Percentiles rank a stretch among this genome's conserved stretches.
phyloP scores from a whole-genome alignment of 1,140 invertebrate genomes.

The Lethrus apterus region DNA sequence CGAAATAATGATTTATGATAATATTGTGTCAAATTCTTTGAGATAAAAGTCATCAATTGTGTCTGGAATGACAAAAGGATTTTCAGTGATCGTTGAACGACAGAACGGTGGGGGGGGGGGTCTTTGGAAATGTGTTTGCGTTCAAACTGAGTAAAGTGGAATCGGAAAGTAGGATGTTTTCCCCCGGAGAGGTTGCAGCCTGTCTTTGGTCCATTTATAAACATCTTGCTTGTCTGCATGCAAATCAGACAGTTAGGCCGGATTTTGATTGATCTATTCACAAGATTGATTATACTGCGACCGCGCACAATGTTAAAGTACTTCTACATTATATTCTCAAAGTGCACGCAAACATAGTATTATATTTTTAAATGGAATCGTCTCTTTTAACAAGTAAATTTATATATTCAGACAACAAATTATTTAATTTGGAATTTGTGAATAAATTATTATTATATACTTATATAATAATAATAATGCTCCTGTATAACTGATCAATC shows the following conservation, averaged over 20 bases:
- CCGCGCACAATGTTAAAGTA: constrained; percentile 29
- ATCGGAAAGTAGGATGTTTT: constrained; percentile 7
- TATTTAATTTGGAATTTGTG: too few species aligned
- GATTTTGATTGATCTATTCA: constrained; percentile 42
- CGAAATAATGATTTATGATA: constrained; percentile 12
- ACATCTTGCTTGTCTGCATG: constrained; percentile 41
- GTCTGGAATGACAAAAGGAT: constrained; percentile 13
- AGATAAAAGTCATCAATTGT: constrained; percentile 16
- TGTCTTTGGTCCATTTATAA: constrained; percentile 41
- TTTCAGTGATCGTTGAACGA: constrained; percentile 8
- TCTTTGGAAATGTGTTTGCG: constrained; percentile 7
- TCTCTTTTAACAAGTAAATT: not conserved
- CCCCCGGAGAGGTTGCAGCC: constrained; percentile 19
- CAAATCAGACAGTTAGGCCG: constrained; percentile 38
- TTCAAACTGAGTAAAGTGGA: not conserved
- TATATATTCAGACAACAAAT: too few species aligned
- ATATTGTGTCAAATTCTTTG: constrained; percentile 11
- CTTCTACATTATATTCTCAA: constrained; percentile 27
- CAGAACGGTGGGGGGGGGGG: not conserved
- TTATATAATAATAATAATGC: too few species aligned
- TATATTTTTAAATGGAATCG: not conserved
- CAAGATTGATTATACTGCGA: constrained; percentile 38
- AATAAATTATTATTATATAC: too few species aligned
- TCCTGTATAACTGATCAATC: too few species aligned
- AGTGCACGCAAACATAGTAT: constrained; percentile 18